Percentiles rank a stretch among this genome's conserved stretches.
Evolutionary conservation across 2,797 vertebrate species (phyloP).

Genomic region (Craterocephalus amniculus): DNA sequence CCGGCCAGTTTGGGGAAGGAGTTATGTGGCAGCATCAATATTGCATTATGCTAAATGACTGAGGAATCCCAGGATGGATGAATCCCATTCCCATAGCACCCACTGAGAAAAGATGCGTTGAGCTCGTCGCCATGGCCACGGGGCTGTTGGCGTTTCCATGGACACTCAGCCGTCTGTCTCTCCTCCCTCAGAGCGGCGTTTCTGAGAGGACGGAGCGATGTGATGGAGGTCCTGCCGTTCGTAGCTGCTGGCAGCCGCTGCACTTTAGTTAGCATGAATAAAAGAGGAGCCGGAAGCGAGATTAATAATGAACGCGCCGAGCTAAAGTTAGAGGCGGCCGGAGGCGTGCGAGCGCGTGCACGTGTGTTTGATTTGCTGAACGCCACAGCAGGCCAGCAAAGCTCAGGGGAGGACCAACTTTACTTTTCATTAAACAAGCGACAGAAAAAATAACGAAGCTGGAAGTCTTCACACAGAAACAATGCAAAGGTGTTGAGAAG

Average conservation of each 20-base stretch:
- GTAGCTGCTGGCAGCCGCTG: slow-evolving; percentile 58
- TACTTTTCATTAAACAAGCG: slow-evolving; percentile 63
- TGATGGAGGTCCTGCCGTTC: slow-evolving; percentile 52
- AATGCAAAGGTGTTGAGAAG: background rate
- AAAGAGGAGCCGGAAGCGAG: slow-evolving; percentile 65
- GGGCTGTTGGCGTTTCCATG: slow-evolving; percentile 56
- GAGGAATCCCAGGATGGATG: slow-evolving; percentile 67
- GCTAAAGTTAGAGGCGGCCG: slow-evolving; percentile 63
- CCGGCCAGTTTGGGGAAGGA: slow-evolving; percentile 37
- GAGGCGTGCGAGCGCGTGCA: background rate
- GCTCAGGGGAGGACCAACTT: slow-evolving; percentile 54
- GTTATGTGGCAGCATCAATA: slow-evolving; percentile 68
- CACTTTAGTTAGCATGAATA: slow-evolving; percentile 77
- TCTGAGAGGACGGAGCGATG: background rate
- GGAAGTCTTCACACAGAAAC: background rate
- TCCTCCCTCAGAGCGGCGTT: slow-evolving; percentile 12
- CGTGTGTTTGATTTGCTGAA: slow-evolving; percentile 65
- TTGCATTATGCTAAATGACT: slow-evolving; percentile 73
- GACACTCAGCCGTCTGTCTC: slow-evolving; percentile 43
- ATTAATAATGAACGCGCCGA: slow-evolving; percentile 73
- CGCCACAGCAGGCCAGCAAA: slow-evolving; percentile 27
- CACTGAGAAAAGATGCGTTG: slow-evolving; percentile 56
- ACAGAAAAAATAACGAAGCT: slow-evolving; percentile 3
- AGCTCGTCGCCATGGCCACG: slow-evolving; percentile 65
- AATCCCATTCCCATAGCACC: slow-evolving; percentile 55